A percentile compares a stretch with the other conserved stretches of the same genome.
Conservation (phyloP, 2,113 vertebrate genomes). For the Chaetodon auriga region DNA sequence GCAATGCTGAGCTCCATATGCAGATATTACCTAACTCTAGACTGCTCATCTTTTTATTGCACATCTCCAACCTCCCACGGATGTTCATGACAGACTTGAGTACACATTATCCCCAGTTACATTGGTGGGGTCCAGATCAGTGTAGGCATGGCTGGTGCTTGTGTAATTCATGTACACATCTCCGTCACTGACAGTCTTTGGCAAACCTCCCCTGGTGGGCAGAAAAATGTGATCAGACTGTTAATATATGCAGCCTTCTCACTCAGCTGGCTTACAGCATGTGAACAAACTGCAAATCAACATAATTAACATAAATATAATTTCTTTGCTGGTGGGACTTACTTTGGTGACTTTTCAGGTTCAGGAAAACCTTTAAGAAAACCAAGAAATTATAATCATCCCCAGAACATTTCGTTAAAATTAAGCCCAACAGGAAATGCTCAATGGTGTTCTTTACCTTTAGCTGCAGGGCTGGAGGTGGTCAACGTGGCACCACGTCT, state of each 20-base stretch:
- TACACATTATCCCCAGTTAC: conserved; percentile 42
- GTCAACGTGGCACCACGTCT: background rate
- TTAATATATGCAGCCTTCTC: background rate
- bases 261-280: background rate
- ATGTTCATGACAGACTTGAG: conserved; percentile 58
- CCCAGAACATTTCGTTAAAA: background rate
- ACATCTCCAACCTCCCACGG: background rate
- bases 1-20: background rate
- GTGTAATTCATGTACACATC: conserved; percentile 77
- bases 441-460: conserved; percentile 39
- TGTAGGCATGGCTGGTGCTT: conserved; percentile 43
- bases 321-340: conserved; percentile 30
- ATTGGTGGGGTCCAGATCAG: conserved; percentile 49
- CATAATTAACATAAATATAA: background rate
- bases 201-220: conserved; percentile 27
- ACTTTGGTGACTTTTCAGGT: conserved; percentile 56
- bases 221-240: background rate
- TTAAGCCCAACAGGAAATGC: background rate
- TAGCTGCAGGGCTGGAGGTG: background rate
- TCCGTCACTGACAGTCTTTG: conserved; percentile 5
- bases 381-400: background rate
- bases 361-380: conserved; percentile 28
- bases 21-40: background rate
- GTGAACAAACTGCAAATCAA: background rate
- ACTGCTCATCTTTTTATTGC: conserved; percentile 4